Percentiles rank a stretch among this genome's conserved stretches.
These are phyloP conservation scores for Nemapogon koenigi DNA, from an alignment of 2,888 invertebrate species.

Conservation along the genomic window DNA sequence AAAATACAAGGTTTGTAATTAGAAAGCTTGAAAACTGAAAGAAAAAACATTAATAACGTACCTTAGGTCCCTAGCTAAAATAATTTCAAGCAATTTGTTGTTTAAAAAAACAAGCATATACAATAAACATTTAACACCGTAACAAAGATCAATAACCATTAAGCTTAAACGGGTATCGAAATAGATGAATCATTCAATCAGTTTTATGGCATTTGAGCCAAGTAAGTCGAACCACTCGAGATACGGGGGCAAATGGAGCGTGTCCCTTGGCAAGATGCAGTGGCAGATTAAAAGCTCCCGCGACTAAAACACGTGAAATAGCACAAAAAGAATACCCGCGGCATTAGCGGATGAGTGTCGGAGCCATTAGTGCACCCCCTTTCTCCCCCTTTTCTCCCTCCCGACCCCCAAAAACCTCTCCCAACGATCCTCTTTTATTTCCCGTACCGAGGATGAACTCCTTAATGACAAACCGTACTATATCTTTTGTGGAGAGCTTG, in stretches of 20 bases:
- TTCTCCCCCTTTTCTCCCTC: conserved; percentile 22
- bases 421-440: conserved; percentile 61
- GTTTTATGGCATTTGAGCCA: no score
- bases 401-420: conserved; percentile 27
- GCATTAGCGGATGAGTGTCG: conserved; percentile 66
- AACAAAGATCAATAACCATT: no score
- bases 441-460: conserved; percentile 65
- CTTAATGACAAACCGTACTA: conserved; percentile 66
- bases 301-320: conserved; percentile 64
- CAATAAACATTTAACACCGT: no score
- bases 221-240: conserved; percentile 8
- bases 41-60: no score
- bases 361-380: conserved; percentile 57
- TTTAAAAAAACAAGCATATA: no score
- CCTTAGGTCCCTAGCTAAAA: no score
- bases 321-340: conserved; percentile 60
- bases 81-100: no score
- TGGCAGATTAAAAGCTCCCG: conserved; percentile 57
- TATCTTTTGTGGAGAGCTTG: conserved; percentile 64
- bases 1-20: no score
- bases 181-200: no score
- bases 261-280: conserved; percentile 48
- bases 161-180: no score
- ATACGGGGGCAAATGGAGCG: conserved; percentile 42
- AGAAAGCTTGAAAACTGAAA: no score